Conservation (phyloP, 2,113 vertebrate species). For the Martes martes region DNA sequence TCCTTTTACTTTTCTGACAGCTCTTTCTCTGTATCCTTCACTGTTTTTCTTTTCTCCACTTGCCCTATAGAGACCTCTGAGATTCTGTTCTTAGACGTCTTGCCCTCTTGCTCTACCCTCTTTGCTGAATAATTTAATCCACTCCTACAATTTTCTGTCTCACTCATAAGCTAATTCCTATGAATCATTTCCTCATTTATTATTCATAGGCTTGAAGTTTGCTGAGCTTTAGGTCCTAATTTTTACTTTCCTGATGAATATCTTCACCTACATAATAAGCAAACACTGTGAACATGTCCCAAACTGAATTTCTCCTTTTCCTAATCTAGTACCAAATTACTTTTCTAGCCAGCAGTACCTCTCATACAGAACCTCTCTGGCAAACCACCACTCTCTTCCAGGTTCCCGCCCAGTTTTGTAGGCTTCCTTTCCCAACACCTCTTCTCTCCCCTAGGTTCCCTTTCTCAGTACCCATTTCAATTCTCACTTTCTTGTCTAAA, state of each 20-base stretch:
- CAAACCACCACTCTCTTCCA: background rate
- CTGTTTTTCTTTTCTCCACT: background rate
- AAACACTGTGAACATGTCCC: background rate
- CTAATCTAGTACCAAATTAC: background rate
- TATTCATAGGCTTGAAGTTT: background rate
- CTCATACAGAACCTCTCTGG: background rate
- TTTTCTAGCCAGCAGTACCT: background rate
- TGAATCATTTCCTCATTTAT: background rate
- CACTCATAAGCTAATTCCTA: background rate
- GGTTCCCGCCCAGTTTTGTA: background rate
- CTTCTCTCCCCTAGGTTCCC: background rate
- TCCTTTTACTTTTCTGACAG: background rate
- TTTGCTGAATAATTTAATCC: background rate
- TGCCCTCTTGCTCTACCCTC: background rate
- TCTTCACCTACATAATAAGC: background rate
- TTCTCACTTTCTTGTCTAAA: background rate
- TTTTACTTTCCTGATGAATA: background rate
- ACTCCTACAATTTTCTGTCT: background rate
- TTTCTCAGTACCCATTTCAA: background rate
- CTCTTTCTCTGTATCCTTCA: background rate
- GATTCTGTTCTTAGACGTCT: background rate
- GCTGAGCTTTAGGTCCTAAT: background rate
- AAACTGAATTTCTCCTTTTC: background rate
- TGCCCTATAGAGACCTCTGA: background rate
- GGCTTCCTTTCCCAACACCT: background rate